phyloP scores from a whole-genome alignment of 2,888 invertebrate genomes.

The Cancer borealis region DNA sequence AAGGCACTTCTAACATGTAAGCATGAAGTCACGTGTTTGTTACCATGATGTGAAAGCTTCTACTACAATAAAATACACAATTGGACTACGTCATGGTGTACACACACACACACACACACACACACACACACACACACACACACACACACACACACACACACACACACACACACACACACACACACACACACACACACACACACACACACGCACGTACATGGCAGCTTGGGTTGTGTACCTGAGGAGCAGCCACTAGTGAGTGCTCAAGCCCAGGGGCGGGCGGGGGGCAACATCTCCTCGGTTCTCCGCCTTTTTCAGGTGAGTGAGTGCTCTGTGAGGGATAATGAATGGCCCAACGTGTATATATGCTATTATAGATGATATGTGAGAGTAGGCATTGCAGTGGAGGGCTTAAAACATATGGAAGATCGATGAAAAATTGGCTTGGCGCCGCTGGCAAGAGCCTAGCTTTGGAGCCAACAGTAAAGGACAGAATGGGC shows the following conservation, averaged over 20 bases:
- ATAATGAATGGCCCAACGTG: neutral
- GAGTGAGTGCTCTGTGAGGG: neutral
- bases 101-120: slow-evolving; percentile 47
- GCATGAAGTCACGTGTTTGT: slow-evolving; percentile 4
- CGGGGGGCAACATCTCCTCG: slow-evolving; percentile 60
- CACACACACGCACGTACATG: slow-evolving; percentile 50
- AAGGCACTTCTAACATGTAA: neutral
- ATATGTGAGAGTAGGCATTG: neutral
- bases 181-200: slow-evolving; percentile 50
- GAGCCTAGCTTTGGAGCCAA: slow-evolving; percentile 67
- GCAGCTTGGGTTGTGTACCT: slow-evolving; percentile 58
- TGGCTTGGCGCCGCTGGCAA: slow-evolving; percentile 70
- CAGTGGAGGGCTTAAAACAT: slow-evolving; percentile 34
- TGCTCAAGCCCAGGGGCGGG: slow-evolving; percentile 69
- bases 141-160: slow-evolving; percentile 46
- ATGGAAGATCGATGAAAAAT: slow-evolving; percentile 58
- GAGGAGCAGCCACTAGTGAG: slow-evolving; percentile 67
- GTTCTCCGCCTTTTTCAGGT: slow-evolving; percentile 64
- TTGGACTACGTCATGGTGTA: neutral
- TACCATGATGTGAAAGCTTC: neutral
- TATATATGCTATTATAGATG: neutral
- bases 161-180: slow-evolving; percentile 48
- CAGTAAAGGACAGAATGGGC: slow-evolving; percentile 70
- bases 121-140: slow-evolving; percentile 38
- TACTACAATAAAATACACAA: neutral